Base-by-base conservation (phyloP, 1,140 invertebrate genomes). In the Dendroctonus valens region DNA sequence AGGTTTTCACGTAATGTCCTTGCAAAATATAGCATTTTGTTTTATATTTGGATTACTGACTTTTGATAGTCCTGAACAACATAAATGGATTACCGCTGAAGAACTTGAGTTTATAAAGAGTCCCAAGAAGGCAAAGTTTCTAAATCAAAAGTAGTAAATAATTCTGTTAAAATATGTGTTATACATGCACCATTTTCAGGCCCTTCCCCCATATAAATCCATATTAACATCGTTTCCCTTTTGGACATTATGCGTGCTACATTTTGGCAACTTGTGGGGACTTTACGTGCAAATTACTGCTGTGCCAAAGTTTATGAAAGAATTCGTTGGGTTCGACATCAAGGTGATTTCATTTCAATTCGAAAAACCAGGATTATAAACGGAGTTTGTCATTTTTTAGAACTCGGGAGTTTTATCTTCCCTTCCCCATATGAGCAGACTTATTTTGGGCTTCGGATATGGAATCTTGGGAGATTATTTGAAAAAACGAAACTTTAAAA, bases 291-390 rank as follows among this genome's bases (percentile, higher is more conserved):
- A 96, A 69, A 84, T 96, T 64, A 94, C 91, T 0, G 89, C 90
- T 58, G 88, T 94, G 6, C 95, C 95, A 0, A 94, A 91, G 63
- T 76, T 72, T 42, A 87, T 96, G 70, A 86, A 90, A 44, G 86
- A 89, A 76, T 88, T 94, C 11, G 82, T 97, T 8, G 89, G 92
- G 12, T 94, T 94, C 69, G 84, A 95, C 71, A 83, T 96, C 59
- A 84, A 89, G 37, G 65, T 61, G 39, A 42, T 59, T 59, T 38
- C 5, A n/a, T 37, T 55, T 11, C 11, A 7, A 39, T 14, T 55
- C 7, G 9, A 55, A 12, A 9, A 55, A 14, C 11, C 5, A 11
- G 9, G 4, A 26, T 62, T 12, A 41, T 53, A 50, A 6, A 44
- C 37, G 50, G 7, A 37, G 41, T 44, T 60, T 49, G 7, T 37